Evolutionary conservation across 2,113 vertebrate genomes (phyloP).

Genomic region (Romanogobio albipinnatus): DNA sequence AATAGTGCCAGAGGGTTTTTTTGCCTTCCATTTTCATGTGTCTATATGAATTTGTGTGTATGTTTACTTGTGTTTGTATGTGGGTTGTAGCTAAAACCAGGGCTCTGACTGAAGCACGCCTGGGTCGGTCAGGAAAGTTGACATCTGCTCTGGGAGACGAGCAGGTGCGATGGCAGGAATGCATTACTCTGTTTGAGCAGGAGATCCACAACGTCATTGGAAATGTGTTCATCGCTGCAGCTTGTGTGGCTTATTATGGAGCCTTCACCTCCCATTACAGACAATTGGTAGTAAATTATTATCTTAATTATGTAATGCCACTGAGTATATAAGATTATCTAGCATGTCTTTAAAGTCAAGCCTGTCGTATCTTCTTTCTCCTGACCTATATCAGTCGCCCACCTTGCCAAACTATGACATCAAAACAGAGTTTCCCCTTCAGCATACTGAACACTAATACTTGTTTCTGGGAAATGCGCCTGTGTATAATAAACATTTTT

Average conservation of each 20-base stretch:
- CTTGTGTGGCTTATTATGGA: conserved; percentile 84
- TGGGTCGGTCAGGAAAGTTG: conserved; percentile 79
- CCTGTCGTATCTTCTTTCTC: not conserved
- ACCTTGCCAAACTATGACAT: not conserved
- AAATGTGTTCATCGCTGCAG: conserved; percentile 86
- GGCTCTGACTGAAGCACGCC: conserved; percentile 79
- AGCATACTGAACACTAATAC: not conserved
- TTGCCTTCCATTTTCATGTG: not conserved
- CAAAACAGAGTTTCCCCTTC: not conserved
- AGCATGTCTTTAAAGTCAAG: not conserved
- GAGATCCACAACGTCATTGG: conserved; percentile 82
- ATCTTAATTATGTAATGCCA: not conserved
- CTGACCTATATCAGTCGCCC: not conserved
- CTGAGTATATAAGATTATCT: not conserved
- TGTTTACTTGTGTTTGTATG: not conserved
- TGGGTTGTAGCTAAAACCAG: conserved; percentile 76
- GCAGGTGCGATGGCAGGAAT: conserved; percentile 85
- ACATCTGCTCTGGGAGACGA: conserved; percentile 81
- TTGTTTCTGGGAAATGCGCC: not conserved
- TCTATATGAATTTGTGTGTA: not conserved
- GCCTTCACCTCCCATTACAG: conserved; percentile 85
- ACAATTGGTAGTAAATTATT: conserved; percentile 71
- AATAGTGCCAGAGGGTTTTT: not conserved
- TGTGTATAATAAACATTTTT: conserved; percentile 16
- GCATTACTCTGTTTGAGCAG: conserved; percentile 76